phyloP scores from a whole-genome alignment of 2,797 vertebrate species.

The Poecilia picta region DNA sequence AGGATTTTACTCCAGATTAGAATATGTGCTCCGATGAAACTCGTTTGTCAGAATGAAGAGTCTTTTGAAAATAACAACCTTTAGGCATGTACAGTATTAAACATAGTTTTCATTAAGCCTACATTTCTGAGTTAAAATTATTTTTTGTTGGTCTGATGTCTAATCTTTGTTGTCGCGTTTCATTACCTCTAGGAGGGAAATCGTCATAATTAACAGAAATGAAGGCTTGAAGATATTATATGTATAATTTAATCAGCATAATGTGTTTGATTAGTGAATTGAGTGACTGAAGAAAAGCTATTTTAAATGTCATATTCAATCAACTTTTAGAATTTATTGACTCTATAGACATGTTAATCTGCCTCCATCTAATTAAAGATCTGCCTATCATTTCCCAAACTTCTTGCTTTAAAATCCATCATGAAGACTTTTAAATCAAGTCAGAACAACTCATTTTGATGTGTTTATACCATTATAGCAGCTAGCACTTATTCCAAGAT shows the following conservation, averaged over 20 bases:
- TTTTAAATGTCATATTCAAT: background rate
- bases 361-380: background rate
- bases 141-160: background rate
- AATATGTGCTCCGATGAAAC: no score
- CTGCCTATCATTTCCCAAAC: background rate
- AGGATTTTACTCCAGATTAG: no score
- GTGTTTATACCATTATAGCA: background rate
- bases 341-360: background rate
- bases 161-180: background rate
- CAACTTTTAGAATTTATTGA: background rate
- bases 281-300: background rate
- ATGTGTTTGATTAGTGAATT: background rate
- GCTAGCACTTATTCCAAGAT: background rate
- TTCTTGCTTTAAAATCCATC: background rate
- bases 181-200: background rate
- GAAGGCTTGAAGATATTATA: background rate
- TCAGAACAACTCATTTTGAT: background rate
- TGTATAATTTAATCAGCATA: background rate
- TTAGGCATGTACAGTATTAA: no score
- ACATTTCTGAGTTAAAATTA: background rate
- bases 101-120: no score
- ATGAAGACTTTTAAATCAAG: background rate
- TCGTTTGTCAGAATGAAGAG: no score
- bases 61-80: no score
- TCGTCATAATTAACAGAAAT: background rate